A percentile compares a stretch with the other conserved stretches of the same genome.
phyloP scores from a whole-genome alignment of 2,113 vertebrate species.

The Callipepla californica region DNA sequence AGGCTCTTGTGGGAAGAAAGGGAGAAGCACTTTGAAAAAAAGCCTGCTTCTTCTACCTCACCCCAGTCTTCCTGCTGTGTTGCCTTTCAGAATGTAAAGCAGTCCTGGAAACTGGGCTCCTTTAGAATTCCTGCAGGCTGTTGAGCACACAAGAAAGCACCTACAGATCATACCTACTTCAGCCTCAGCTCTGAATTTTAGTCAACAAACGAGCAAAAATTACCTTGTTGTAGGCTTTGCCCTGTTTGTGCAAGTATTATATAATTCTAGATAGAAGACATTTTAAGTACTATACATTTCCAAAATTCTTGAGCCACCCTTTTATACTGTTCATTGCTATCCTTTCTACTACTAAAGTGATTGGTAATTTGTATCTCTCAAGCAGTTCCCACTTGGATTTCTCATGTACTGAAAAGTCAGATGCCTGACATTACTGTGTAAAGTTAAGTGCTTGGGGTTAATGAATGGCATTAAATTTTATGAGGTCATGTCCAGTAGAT shows the following conservation, averaged over 20 bases:
- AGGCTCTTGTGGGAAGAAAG: background rate
- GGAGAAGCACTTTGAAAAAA: background rate
- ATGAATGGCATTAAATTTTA: slow-evolving; percentile 77
- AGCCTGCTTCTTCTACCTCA: background rate
- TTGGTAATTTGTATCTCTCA: slow-evolving; percentile 67
- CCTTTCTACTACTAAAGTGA: slow-evolving; percentile 24
- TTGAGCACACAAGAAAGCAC: rapidly evolving
- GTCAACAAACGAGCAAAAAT: background rate
- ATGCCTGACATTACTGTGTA: slow-evolving; percentile 71
- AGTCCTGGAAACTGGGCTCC: background rate
- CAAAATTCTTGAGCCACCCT: slow-evolving; percentile 16
- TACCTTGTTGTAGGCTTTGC: background rate
- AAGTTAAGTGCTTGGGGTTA: slow-evolving; percentile 76
- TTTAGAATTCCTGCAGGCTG: background rate
- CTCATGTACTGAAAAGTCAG: slow-evolving; percentile 65
- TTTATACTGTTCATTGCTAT: slow-evolving; percentile 18
- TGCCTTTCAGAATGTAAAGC: background rate
- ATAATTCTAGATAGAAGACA: background rate
- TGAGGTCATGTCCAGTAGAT: slow-evolving; percentile 72
- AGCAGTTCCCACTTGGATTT: slow-evolving; percentile 71
- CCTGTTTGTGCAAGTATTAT: slow-evolving; percentile 7
- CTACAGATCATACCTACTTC: background rate
- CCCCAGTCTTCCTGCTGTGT: rapidly evolving
- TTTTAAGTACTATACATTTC: background rate
- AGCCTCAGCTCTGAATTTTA: slow-evolving; percentile 6